Conservation (phyloP, 2,888 invertebrate species). For the Branchellion lobata region DNA sequence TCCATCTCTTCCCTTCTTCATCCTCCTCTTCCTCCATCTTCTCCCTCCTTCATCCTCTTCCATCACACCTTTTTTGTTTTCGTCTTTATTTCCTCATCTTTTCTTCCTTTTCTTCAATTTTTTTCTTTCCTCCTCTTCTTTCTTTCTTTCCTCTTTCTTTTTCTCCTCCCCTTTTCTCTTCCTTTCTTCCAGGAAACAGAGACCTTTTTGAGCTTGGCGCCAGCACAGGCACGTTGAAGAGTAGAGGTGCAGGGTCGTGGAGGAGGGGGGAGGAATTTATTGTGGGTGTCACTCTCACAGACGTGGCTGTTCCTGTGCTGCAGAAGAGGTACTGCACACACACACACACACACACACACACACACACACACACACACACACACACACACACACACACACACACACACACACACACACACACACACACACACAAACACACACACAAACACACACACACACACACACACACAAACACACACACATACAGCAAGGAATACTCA, state of each 20-base stretch:
- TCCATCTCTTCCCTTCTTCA: no score
- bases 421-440: no score
- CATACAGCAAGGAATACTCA: not conserved
- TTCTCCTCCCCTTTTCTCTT: not conserved
- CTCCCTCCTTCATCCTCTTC: not conserved
- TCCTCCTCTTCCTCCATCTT: not conserved
- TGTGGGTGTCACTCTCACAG: not conserved
- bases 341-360: no score
- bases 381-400: no score
- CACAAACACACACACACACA: no score
- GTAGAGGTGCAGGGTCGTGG: not conserved
- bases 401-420: no score
- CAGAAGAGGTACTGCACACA: not conserved
- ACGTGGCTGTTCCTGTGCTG: not conserved
- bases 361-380: no score
- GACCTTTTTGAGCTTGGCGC: not conserved
- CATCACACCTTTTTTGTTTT: not conserved
- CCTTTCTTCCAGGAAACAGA: not conserved
- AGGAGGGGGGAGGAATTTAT: constrained; percentile 3
- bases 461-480: no score
- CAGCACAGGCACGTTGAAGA: not conserved
- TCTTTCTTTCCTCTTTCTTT: not conserved
- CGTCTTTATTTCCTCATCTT: not conserved
- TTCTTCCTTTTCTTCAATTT: not conserved
- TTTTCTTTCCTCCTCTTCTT: not conserved